Conservation (phyloP, 30 jellyfish, hydroid and myxozoan genomes). For the Aurelia aurita region DNA sequence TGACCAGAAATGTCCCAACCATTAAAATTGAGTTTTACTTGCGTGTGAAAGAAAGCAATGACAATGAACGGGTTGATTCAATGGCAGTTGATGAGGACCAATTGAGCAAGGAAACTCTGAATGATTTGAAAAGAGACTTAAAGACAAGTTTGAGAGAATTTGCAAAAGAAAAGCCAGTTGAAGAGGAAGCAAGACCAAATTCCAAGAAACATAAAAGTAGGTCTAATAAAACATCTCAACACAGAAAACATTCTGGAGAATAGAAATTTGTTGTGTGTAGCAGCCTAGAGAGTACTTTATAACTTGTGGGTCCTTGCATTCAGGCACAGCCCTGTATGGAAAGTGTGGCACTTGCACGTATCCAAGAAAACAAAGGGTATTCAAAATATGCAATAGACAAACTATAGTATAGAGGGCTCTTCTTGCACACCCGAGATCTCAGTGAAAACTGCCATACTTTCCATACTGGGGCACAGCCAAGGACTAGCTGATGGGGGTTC, state of each 20-base stretch:
- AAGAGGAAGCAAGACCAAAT: neutral
- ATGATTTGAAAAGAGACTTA: slow-evolving; percentile 14
- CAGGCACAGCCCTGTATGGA: no score
- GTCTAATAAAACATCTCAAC: neutral
- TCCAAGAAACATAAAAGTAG: neutral
- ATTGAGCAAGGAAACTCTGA: slow-evolving; percentile 9
- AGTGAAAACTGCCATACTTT: no score
- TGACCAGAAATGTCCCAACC: slow-evolving; percentile 64
- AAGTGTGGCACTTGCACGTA: no score
- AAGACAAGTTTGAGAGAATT: slow-evolving; percentile 19
- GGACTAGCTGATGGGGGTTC: no score
- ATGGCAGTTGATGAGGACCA: neutral
- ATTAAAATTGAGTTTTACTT: slow-evolving; percentile 15
- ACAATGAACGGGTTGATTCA: neutral
- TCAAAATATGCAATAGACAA: no score
- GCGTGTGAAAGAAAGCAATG: neutral
- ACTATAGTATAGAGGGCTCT: no score
- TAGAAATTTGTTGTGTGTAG: no score
- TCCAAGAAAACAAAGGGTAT: no score
- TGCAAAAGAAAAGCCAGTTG: neutral
- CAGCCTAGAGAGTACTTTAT: no score
- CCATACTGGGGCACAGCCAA: no score
- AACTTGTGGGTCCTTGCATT: no score
- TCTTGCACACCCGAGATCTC: no score
- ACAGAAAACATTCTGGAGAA: neutral